Base-by-base conservation (phyloP, 2,888 invertebrate species). In the Caenorhabditis sp. region DNA sequence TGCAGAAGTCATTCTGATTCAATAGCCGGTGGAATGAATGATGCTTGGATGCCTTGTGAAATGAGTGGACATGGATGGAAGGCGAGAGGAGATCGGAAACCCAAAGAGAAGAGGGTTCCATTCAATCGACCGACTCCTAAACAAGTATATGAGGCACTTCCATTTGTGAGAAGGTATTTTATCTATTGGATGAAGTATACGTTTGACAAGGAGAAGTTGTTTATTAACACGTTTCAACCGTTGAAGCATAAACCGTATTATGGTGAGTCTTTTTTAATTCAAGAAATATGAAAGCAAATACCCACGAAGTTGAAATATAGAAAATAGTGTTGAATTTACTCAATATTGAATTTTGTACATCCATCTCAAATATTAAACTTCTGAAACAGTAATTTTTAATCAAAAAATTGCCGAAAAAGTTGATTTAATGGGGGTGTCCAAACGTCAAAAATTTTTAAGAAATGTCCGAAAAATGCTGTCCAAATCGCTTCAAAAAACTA, bases 151-250 rank as follows among this genome's bases (percentile, higher is more conserved):
- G 81, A 84, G 61, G 82, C 81, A 1, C 78, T 87, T 12, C 86
- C 88, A 53, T 83, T 89, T 85, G 80, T 85, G 66, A 67, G 83
- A 53, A 69, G 87, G 20, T 85, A 85, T 67, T 81, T 83, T 49
- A 65, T 83, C 53, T 85, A 83, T 63, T 85, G 85, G 85, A 73
- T 85, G 70, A 80, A 79, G 53, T 80, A 85, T 69, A 77, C 78
- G n/a, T 76, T 80, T 54, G 87, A 88, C 76, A 88, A 88, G 31
- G 86, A 89, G 73, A 85, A 84, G 53, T 82, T 89, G 49, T 90
- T 89, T 78, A 90, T 90, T 70, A 89, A 90, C 80, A 88, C 88
- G 27, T 84, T 89, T 50, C 87, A 88, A 70, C 88, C 89, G 23
- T 81, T 88, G 21, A 83, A 84, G 27, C 89, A 89, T 80, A 88